Base-by-base conservation (phyloP, 2,113 vertebrate species). In the Setophaga petechia region DNA sequence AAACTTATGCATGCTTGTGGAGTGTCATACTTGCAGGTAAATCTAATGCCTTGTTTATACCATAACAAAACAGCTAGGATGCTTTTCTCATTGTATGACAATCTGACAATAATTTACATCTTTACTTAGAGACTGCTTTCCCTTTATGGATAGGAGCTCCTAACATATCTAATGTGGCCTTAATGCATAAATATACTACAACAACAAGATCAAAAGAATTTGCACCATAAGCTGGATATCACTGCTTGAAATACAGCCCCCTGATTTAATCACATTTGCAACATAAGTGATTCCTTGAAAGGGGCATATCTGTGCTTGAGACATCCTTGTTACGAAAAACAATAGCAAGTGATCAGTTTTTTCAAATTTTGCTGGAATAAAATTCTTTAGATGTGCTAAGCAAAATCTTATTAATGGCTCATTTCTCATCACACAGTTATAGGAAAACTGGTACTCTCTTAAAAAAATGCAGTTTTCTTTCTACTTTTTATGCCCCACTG, bases 1-100 rank as follows among this genome's bases (percentile, higher is more conserved):
- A 74, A 58, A 39, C 27, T 62, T 39, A 31, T 1, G 0, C 9
- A n/a, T 6, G 11, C 19, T 58, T 5, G 1, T 35, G 16, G 10
- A 15, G 25, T 59, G 39, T 47, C 27, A 66, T 37, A 12, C 9
- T 80, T 8, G 3, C 30, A 46, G 63, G 12, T 69, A 82, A 65
- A 71, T 75, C 8, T 43, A 84, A 55, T 69, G 31, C 11, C 22
- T 83, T 78, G 31, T 54, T 92, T 59, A 67, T 63, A 39, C 6
- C 15, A 39, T 15, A 74, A 74, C 9, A 47, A 81, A 73, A 69
- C 51, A 66, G 11, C 10, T 37, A 31, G 21, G 30, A 67, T 55
- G 25, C 4, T 67, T 81, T 95, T 65, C 52, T 91, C 12, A 25
- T 57, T 65, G 27, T 31, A 15, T 74, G 27, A 65, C 39, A 77